Evolutionary conservation across 2,113 vertebrate genomes (phyloP).

Genomic region (Maccullochella peelii): DNA sequence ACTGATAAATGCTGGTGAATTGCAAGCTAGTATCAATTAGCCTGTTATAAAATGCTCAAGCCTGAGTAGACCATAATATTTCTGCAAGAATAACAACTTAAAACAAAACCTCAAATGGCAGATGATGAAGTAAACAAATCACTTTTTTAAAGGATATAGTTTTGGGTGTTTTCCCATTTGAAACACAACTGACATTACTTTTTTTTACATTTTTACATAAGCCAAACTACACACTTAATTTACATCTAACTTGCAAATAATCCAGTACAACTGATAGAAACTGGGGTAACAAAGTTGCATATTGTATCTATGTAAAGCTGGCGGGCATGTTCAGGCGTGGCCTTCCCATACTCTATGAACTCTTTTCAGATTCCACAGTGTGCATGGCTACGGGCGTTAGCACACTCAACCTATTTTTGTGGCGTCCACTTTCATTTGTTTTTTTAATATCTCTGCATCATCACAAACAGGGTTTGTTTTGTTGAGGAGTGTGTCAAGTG

Average conservation of each 20-base stretch:
- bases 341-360: background rate
- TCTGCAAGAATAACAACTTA: background rate
- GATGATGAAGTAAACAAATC: background rate
- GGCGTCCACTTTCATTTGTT: background rate
- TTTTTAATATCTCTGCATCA: background rate
- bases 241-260: too few relatives aligned
- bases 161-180: background rate
- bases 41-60: background rate
- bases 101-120: background rate
- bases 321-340: background rate
- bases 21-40: background rate
- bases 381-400: background rate
- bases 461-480: background rate
- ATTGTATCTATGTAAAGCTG: background rate
- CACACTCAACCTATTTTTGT: background rate
- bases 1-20: too few relatives aligned
- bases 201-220: too few relatives aligned
- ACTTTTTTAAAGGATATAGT: background rate
- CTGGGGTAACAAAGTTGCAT: background rate
- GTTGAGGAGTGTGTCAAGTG: background rate
- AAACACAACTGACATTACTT: background rate
- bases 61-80: too few relatives aligned
- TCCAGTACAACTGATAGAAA: background rate
- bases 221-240: too few relatives aligned
- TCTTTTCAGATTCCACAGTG: background rate